Evolutionary conservation across 2,888 invertebrate genomes (phyloP).

Genomic region (Eurytoma adleriae): DNA sequence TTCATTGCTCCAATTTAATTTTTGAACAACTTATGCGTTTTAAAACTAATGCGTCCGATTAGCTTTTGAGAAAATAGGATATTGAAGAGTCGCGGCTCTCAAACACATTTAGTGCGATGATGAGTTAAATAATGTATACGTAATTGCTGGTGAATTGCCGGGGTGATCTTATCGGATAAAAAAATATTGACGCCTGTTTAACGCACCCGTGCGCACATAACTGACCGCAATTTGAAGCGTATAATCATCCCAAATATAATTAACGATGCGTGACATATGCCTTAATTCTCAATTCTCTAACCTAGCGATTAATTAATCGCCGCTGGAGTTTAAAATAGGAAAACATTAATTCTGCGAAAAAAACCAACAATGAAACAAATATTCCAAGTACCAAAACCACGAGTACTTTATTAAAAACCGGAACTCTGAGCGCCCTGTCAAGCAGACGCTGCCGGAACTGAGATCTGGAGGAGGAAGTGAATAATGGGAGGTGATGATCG

Average conservation of each 20-base stretch:
- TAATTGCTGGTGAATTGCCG: slow-evolving; percentile 2
- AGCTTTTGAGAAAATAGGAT: neutral
- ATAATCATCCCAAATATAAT: neutral
- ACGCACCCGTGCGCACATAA: neutral
- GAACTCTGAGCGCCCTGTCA: neutral
- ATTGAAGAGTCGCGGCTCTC: neutral
- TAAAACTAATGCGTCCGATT: neutral
- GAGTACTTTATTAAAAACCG: neutral
- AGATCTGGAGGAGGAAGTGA: neutral
- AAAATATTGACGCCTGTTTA: slow-evolving; percentile 21
- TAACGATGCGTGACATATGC: neutral
- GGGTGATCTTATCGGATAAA: slow-evolving; percentile 27
- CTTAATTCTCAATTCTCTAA: neutral
- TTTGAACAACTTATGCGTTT: neutral
- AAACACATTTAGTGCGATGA: neutral
- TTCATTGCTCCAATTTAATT: neutral
- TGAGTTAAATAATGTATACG: neutral
- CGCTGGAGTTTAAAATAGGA: neutral
- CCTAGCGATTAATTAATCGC: neutral
- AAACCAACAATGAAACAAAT: neutral
- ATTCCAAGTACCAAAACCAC: neutral
- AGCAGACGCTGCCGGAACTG: neutral
- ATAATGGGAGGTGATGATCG: neutral
- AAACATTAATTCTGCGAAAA: slow-evolving; percentile 1
- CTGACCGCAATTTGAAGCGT: neutral